Conservation (phyloP, 2,797 vertebrate species). For the Tympanoctomys barrerae region DNA sequence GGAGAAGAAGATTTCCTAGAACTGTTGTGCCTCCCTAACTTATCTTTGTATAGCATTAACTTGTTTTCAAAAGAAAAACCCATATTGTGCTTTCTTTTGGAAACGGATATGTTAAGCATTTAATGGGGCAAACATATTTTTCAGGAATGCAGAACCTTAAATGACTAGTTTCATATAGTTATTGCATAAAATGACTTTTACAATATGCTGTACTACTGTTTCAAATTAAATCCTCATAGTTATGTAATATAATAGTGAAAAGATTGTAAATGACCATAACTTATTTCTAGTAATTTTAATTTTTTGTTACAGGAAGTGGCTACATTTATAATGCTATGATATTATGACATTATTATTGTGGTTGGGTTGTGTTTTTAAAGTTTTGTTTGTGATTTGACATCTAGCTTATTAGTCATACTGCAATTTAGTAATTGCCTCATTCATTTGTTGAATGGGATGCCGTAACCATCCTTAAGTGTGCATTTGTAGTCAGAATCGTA, state of each 20-base stretch:
- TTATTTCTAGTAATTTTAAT: background rate
- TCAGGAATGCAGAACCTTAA: constrained; percentile 30
- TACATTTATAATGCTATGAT: background rate
- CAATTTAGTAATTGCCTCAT: constrained; percentile 10
- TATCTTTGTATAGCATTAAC: background rate
- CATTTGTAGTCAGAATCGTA: background rate
- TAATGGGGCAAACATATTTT: background rate
- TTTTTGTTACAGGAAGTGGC: background rate
- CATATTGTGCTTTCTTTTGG: constrained; percentile 7
- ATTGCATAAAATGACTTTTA: background rate
- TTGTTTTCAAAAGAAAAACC: constrained; percentile 46
- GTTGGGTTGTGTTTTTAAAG: background rate
- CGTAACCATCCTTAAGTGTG: background rate
- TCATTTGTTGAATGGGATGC: background rate
- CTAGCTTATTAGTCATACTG: constrained; percentile 4
- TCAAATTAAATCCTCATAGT: background rate
- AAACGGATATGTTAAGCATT: constrained; percentile 34
- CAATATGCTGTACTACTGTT: background rate
- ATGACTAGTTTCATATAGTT: background rate
- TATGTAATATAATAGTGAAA: background rate
- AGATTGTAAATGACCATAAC: background rate
- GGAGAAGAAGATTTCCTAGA: constrained; percentile 19
- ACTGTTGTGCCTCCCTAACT: background rate
- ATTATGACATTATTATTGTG: background rate
- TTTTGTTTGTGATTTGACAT: background rate